phyloP scores from a whole-genome alignment of 2,888 invertebrate species.

The Urechis unicinctus region DNA sequence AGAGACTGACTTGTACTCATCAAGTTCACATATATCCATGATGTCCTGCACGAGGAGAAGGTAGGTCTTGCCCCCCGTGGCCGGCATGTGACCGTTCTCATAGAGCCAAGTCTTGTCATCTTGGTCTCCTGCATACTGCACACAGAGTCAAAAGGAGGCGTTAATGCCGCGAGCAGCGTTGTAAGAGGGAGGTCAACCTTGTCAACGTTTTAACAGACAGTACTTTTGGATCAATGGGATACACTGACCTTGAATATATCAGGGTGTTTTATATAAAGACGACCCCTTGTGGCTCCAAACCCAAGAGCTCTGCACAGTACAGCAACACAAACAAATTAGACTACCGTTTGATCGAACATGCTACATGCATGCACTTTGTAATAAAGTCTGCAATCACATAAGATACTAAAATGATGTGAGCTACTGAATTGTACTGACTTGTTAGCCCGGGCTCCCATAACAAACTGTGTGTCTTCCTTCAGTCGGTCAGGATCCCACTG shows the following conservation, averaged over 20 bases:
- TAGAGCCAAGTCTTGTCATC: conserved; percentile 77
- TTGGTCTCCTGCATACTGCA: conserved; percentile 67
- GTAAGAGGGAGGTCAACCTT: no score
- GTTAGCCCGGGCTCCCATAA: conserved; percentile 65
- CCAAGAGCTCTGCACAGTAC: conserved; percentile 56
- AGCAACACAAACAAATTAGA: neutral
- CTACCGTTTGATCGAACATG: neutral
- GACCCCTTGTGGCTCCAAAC: conserved; percentile 68
- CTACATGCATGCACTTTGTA: no score
- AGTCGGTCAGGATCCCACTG: conserved; percentile 69
- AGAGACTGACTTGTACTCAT: conserved; percentile 58
- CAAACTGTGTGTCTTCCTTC: conserved; percentile 67
- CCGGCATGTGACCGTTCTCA: conserved; percentile 68
- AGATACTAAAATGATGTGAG: neutral
- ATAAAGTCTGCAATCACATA: no score
- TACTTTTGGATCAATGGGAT: neutral
- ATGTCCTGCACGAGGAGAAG: conserved; percentile 74
- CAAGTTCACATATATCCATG: conserved; percentile 66
- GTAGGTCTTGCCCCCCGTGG: conserved; percentile 73
- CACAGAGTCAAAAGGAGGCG: neutral
- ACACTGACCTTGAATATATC: conserved; percentile 59
- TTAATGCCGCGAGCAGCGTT: no score
- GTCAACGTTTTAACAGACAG: no score
- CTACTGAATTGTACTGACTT: conserved; percentile 50
- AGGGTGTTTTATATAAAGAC: conserved; percentile 71